Evolutionary conservation across 1,140 invertebrate genomes (phyloP), one percentile per base, ranked within the genome.

Genomic region (Pseudomyrmex flavicornis): DNA sequence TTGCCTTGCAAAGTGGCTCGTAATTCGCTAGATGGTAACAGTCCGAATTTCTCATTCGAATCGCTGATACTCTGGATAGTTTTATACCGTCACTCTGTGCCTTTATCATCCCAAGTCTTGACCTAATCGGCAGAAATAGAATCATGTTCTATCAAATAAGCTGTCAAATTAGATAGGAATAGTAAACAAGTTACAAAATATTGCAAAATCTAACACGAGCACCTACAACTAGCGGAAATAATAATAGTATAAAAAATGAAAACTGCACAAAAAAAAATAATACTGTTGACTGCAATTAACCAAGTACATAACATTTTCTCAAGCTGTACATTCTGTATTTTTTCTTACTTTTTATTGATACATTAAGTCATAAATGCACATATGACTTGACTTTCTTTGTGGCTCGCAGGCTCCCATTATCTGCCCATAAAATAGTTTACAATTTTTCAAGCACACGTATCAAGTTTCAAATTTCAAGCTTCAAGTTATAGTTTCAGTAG

Each of bases 31-130:
- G 17, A 68, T 46, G 54, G 50, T 12, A n/a, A 61, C 12, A 2
- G 5, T n/a, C 1, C 20, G 44, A 50, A 59, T 70, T 50, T 80
- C 12, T 66, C 76, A 80, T 80, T 20, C 76, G 63, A 58, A 56
- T 22, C 20, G 8, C 9, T 8, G 20, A 7, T 48, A 3, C 50
- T 17, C 17, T 0, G 44, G 8, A 35, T 7, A 54, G 8, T n/a
- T 17, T 52, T 3, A 22, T 13, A 9, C 12, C 15, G 15, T 35
- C 13, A 35, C 13, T 52, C 13, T n/a, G 12, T 15, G 2, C 0
- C 0, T 56, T 35, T 56, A 3, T 48, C 46, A 1, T 68, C 65
- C 5, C 65, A 46, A 48, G 2, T 8, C 15, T 15, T 9, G 26
- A 26, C 2, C 50, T 35, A 70, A 3, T 9, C 68, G 68, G 9